Base-by-base conservation (phyloP, 2,113 vertebrate species). In the Buteo buteo region DNA sequence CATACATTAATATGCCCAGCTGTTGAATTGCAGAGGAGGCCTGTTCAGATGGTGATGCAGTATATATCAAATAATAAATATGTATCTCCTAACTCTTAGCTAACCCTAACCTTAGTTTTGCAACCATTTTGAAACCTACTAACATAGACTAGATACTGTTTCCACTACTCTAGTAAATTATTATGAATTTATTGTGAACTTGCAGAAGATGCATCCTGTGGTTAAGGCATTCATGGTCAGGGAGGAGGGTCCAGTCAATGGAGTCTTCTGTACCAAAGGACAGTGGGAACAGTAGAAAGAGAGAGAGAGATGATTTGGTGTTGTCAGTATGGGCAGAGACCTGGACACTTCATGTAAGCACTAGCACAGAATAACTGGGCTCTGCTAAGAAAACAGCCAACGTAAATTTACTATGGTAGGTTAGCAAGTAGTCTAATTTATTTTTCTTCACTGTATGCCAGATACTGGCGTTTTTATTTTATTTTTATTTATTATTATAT, bases 1-100 rank as follows among this genome's bases (percentile, higher is more conserved):
- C 1, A 5, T 20, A 49, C 22, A 22, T 38, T 38, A 76, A 65
- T 24, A 74, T 54, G 45, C 4, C 6, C 61, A 82, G 36, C 42
- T 79, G 50, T 17, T 0, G 0, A 55, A 61, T 0, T n/a, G 40
- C 22, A 82, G 45, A 69, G 22, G 10, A 79, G 16, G 19, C 19
- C 34, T 44, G 8, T 61, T 88, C n/a, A 78, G 59, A 61, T 16
- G 3, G 21, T 14, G 34, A 74, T 45, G 19, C 5, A 42, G 11
- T 26, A 64, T 16, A 26, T 10, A 73, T 15, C 16, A 79, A 74
- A 74, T 31, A 44, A 40, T 18, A 87, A 94, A 21, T 36, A 70
- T 19, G 57, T 21, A 61, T 32, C 31, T 5, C 16, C 5, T 76
- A n/a, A 52, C 1, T 8, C 26, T 54, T 40, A 54, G 17, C 32